A percentile compares a stretch with the other conserved stretches of the same genome.
These are phyloP conservation scores for Megamerina dolium DNA, from an alignment of 2,888 invertebrate genomes.

Conservation along the genomic window DNA sequence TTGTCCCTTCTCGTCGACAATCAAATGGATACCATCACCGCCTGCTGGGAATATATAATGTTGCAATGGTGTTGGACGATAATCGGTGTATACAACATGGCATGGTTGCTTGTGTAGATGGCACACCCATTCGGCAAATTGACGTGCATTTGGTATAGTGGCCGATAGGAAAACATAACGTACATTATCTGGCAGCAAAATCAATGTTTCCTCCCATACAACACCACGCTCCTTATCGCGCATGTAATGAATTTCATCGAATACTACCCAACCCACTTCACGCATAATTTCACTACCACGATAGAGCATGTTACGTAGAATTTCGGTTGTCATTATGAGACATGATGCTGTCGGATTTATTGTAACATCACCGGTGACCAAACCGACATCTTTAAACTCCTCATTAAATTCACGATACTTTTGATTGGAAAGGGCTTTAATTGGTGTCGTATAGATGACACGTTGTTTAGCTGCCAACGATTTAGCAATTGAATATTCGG, in stretches of 20 bases:
- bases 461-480: slow-evolving; percentile 91
- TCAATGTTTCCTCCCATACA: slow-evolving; percentile 96
- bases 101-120: slow-evolving; percentile 94
- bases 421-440: slow-evolving; percentile 98
- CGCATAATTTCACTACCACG: slow-evolving; percentile 97
- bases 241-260: slow-evolving; percentile 99
- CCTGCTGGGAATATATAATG: slow-evolving; percentile 98
- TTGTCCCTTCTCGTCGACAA: slow-evolving; percentile 89
- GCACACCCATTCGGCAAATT: slow-evolving; percentile 92
- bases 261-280: slow-evolving; percentile 99
- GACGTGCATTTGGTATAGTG: slow-evolving; percentile 97
- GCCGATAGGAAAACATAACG: slow-evolving; percentile 98
- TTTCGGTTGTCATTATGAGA: slow-evolving; percentile 99
- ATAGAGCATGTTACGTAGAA: slow-evolving; percentile 96
- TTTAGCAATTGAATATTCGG: slow-evolving; percentile 94
- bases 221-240: slow-evolving; percentile 98
- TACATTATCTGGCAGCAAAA: slow-evolving; percentile 93
- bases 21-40: slow-evolving; percentile 92
- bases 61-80: slow-evolving; percentile 92
- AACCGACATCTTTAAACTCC: slow-evolving; percentile 95
- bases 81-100: slow-evolving; percentile 98
- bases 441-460: slow-evolving; percentile 99
- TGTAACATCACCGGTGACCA: slow-evolving; percentile 98
- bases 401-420: slow-evolving; percentile 97
- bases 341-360: slow-evolving; percentile 97